Evolutionary conservation across 2,113 vertebrate genomes (phyloP), one percentile per base, ranked within the genome.

Genomic region (Tupaia tana): DNA sequence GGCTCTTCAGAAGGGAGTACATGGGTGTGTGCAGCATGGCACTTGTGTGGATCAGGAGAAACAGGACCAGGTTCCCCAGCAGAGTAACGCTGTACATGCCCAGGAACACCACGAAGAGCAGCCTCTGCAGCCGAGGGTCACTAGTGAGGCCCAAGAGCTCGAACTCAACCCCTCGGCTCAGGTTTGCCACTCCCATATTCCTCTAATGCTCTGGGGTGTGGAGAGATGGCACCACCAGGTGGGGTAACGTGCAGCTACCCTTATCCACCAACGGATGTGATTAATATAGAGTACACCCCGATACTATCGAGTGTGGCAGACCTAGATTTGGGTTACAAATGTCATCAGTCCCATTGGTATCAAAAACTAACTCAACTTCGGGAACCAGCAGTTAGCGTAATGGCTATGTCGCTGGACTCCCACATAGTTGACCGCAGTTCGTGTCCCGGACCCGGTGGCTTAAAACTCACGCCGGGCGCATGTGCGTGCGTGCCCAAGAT

Each of bases 1-100:
- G 93, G 31, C 93, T 97, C 54, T 97, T 97, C 58, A 97, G 93
- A 70, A 98, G 95, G 22, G 90, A 84, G 77, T 95, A 90, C 96
- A 95, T 94, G 58, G 95, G 89, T 1, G 88, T 97, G 43, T 90
- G 93, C 89, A 98, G 90, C 14, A 61, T 0, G 15, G 77, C 16
- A 1, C 88, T 94, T 59, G 92, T 6, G 0, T 80, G 95, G 61
- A 89, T 96, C 58, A 96, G 71, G 20, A 94, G 63, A 66, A 97
- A 95, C 95, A 96, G 70, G 58, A 66, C 18, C 56, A 97, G 78
- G 86, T 96, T 96, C 29, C 96, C 97, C 61, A 97, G 10, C 82
- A 96, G 20, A 2, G 86, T 93, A 89, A 93, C 4, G 14, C 16
- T 2, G 66, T 96, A 96, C 89, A 80, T 89, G 69, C 84, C 29